A percentile compares a stretch with the other conserved stretches of the same genome.
Conservation (phyloP, 2,888 invertebrate genomes). For the Deilephila elpenor region DNA sequence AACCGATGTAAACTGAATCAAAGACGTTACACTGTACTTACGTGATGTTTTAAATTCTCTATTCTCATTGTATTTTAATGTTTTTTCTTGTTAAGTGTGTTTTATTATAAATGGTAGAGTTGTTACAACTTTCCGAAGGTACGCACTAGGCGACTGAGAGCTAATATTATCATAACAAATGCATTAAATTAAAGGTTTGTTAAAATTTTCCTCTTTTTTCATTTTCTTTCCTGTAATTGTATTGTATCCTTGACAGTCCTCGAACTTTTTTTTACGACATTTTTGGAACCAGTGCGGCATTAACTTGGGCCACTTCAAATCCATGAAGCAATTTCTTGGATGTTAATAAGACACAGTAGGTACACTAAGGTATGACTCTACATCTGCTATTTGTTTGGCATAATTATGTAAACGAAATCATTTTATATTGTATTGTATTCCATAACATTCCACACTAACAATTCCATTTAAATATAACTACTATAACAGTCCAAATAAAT, state of each 20-base stretch:
- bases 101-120: conserved; percentile 64
- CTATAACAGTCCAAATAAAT: background rate
- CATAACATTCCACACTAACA: too few species aligned
- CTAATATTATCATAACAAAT: conserved; percentile 84
- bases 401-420: too few species aligned
- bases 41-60: conserved; percentile 51
- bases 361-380: too few species aligned
- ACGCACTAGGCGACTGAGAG: conserved; percentile 85
- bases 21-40: conserved; percentile 41
- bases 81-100: conserved; percentile 52
- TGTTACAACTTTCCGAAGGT: conserved; percentile 84
- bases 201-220: conserved; percentile 69
- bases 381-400: too few species aligned
- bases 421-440: too few species aligned
- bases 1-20: conserved; percentile 30
- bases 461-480: too few species aligned
- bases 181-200: conserved; percentile 84
- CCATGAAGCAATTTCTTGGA: too few species aligned
- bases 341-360: too few species aligned
- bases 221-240: conserved; percentile 31
- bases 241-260: conserved; percentile 17
- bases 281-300: background rate
- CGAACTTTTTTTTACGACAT: background rate
- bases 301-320: background rate
- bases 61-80: conserved; percentile 48